phyloP scores from a whole-genome alignment of 2,888 invertebrate species.

The Hartigia nigra region DNA sequence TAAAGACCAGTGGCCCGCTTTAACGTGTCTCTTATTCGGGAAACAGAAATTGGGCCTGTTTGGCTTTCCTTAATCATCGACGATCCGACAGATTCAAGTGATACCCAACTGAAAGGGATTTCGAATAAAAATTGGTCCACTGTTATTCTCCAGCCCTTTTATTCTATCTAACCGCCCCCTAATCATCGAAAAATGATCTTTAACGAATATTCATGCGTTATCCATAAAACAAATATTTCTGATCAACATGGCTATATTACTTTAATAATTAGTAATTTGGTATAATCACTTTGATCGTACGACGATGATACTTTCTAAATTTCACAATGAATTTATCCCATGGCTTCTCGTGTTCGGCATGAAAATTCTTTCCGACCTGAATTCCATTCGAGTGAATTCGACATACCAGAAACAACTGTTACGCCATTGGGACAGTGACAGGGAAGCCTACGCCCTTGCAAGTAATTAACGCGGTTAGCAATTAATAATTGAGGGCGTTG shows the following conservation, averaged over 20 bases:
- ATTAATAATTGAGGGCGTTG: slow-evolving; percentile 63
- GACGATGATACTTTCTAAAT: background rate
- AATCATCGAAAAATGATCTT: background rate
- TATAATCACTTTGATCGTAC: background rate
- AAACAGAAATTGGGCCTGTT: background rate
- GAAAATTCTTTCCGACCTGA: background rate
- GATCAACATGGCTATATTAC: background rate
- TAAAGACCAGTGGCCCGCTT: slow-evolving; percentile 44
- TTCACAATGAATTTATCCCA: background rate
- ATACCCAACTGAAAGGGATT: background rate
- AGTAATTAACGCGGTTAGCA: slow-evolving; percentile 63
- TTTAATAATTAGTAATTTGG: background rate
- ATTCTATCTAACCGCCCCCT: background rate
- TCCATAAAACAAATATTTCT: background rate
- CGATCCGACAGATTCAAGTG: background rate
- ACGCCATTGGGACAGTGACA: slow-evolving; percentile 58
- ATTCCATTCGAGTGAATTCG: background rate
- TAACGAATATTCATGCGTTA: background rate
- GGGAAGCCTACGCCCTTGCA: slow-evolving; percentile 52
- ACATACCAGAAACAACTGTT: slow-evolving; percentile 13
- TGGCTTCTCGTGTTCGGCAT: background rate
- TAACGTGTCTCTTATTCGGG: slow-evolving; percentile 28
- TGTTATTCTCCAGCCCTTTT: background rate
- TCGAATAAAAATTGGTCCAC: background rate
- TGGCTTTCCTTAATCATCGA: background rate